phyloP scores from a whole-genome alignment of 2,888 invertebrate genomes.

The Drosophila nigricruria region DNA sequence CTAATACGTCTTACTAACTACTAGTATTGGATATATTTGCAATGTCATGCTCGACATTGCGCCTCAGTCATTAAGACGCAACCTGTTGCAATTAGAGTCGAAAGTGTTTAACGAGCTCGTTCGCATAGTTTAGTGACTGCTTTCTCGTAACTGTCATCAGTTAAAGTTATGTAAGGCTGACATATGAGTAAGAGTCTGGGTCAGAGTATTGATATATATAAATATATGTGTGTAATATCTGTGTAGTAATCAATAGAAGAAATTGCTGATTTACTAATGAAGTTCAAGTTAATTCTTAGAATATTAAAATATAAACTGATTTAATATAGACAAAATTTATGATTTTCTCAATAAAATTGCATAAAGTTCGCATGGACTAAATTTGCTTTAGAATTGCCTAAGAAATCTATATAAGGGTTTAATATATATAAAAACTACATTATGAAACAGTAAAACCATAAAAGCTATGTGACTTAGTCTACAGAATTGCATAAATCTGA shows the following conservation, averaged over 20 bases:
- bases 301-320: neutral
- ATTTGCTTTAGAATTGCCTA: neutral
- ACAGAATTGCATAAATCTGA: no score
- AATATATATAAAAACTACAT: neutral
- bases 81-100: conserved; percentile 6
- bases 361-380: neutral
- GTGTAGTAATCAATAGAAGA: neutral
- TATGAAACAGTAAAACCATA: neutral
- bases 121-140: conserved; percentile 10
- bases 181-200: conserved; percentile 37
- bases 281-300: neutral
- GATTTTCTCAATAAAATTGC: neutral
- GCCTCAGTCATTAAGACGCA: neutral
- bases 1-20: conserved; percentile 32
- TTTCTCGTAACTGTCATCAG: neutral
- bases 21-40: neutral
- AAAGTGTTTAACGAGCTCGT: neutral
- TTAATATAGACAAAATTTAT: no score
- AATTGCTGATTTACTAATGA: neutral
- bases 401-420: neutral
- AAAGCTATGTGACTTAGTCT: neutral
- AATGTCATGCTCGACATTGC: conserved; percentile 14
- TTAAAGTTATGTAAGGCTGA: conserved; percentile 14
- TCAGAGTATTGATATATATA: neutral
- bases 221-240: neutral